Percentiles rank a stretch among this genome's conserved stretches.
Conservation (phyloP, 2,797 vertebrate genomes). For the Myotis daubentonii region DNA sequence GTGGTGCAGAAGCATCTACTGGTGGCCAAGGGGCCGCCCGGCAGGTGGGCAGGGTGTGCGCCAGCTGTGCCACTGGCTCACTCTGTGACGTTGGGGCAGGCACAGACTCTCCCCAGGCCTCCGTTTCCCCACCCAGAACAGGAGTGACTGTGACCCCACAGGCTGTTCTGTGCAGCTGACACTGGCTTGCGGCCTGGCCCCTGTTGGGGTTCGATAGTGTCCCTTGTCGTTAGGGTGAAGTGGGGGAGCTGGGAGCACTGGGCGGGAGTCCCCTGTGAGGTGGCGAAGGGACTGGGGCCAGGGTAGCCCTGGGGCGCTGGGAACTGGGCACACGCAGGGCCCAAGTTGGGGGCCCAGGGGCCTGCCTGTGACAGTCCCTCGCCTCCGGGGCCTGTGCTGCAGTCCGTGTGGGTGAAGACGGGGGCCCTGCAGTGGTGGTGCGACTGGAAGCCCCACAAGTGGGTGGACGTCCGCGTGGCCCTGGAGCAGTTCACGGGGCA, state of each 20-base stretch:
- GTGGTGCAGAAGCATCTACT: background rate
- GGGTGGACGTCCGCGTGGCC: constrained; percentile 95
- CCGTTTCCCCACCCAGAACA: background rate
- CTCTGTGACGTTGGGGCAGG: background rate
- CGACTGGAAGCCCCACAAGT: constrained; percentile 97
- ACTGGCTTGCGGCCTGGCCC: background rate
- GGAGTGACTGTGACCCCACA: rapidly evolving
- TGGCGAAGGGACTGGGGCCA: rapidly evolving
- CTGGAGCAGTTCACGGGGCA: constrained; percentile 96
- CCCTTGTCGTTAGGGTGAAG: background rate
- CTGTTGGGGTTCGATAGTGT: rapidly evolving
- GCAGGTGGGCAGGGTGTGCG: background rate
- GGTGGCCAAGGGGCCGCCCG: background rate
- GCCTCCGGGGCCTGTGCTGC: background rate
- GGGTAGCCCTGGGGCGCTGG: background rate
- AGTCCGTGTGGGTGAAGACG: constrained; percentile 99
- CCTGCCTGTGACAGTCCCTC: background rate
- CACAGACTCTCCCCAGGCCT: background rate
- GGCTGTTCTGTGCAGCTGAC: rapidly evolving
- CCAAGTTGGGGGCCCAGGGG: background rate
- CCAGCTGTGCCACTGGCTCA: rapidly evolving
- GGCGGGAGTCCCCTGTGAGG: rapidly evolving
- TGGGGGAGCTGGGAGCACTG: rapidly evolving
- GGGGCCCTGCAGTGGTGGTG: constrained; percentile 97
- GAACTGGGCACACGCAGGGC: rapidly evolving